These are phyloP conservation scores for Anoura caudifer DNA, from an alignment of 2,113 vertebrate genomes.

Conservation along the genomic window DNA sequence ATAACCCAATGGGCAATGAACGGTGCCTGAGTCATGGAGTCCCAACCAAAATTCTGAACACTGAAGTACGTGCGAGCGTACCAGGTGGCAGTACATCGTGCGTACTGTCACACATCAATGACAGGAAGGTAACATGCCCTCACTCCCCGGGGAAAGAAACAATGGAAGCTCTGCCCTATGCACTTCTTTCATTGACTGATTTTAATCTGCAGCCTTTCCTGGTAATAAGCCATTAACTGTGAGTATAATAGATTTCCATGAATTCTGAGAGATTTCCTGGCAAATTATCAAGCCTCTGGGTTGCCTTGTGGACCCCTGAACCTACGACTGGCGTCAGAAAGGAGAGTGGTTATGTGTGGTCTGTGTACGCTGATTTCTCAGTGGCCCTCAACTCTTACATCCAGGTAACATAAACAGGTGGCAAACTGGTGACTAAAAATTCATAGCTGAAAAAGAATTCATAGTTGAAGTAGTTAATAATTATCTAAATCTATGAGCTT, in stretches of 20 bases:
- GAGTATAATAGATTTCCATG: not conserved
- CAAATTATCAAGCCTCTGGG: not conserved
- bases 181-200: not conserved
- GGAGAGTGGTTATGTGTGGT: not conserved
- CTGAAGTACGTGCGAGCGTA: not conserved
- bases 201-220: not conserved
- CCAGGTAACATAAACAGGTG: not conserved
- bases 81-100: not conserved
- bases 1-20: not conserved
- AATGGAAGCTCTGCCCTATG: not conserved
- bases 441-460: not conserved
- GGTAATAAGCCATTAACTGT: not conserved
- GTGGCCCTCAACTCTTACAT: not conserved
- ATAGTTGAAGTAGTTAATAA: slow-evolving; percentile 28
- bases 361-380: not conserved
- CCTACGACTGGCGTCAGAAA: not conserved
- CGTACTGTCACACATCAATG: not conserved
- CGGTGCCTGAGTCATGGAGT: not conserved
- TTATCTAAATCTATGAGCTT: not conserved
- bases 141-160: not conserved
- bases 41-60: not conserved
- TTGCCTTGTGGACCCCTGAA: not conserved
- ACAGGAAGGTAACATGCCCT: not conserved
- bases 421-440: not conserved
- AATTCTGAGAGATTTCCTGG: not conserved